A percentile compares a stretch with the other conserved stretches of the same genome.
Evolutionary conservation across 2,888 invertebrate species (phyloP).

Genomic region (Cheilosia pagana): DNA sequence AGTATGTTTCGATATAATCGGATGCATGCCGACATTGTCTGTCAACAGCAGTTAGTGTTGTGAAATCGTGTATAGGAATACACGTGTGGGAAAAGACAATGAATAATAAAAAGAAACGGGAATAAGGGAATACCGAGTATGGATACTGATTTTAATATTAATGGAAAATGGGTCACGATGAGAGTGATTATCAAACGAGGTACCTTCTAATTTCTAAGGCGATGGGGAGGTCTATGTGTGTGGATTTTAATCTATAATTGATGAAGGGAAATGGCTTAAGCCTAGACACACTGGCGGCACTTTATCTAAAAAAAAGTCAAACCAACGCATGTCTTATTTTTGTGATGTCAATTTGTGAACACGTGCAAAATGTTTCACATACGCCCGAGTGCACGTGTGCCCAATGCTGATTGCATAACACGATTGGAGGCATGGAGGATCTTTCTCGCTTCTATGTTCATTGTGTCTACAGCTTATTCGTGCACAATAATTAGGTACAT

Average conservation of each 20-base stretch:
- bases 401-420: too few relatives aligned
- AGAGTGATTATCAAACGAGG: background rate
- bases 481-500: background rate
- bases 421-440: too few relatives aligned
- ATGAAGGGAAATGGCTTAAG: background rate
- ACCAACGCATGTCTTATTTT: background rate
- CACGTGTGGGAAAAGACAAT: conserved; percentile 2
- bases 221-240: background rate
- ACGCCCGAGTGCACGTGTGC: conserved; percentile 4
- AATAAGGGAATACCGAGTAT: conserved; percentile 3
- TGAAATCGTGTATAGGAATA: conserved; percentile 3
- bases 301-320: background rate
- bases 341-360: background rate
- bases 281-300: background rate
- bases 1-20: background rate
- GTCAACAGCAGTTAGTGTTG: background rate
- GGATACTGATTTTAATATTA: background rate
- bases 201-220: too few relatives aligned
- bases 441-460: background rate
- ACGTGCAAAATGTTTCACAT: conserved; percentile 7
- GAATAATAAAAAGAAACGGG: background rate
- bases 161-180: background rate
- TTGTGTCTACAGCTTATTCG: background rate
- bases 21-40: background rate
- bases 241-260: background rate